phyloP scores from a whole-genome alignment of 2,888 invertebrate genomes.

The Habroteleia sp. region DNA sequence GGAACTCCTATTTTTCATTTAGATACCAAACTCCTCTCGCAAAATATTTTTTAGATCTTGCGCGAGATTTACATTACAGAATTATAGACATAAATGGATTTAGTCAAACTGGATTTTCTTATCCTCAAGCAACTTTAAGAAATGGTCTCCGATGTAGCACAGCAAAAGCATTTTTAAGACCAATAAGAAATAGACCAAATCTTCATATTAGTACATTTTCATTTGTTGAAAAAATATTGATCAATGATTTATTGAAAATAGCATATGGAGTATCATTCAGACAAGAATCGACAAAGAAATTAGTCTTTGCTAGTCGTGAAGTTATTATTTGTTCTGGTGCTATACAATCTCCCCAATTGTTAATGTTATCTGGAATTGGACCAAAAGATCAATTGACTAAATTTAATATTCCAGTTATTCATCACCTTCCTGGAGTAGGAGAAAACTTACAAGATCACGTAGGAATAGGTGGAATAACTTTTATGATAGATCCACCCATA shows the following conservation, averaged over 20 bases:
- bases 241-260: conserved; percentile 83
- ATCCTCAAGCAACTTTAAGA: conserved; percentile 89
- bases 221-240: conserved; percentile 86
- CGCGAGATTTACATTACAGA: conserved; percentile 86
- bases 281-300: conserved; percentile 82
- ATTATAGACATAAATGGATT: conserved; percentile 89
- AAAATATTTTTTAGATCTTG: conserved; percentile 87
- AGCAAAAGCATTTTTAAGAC: conserved; percentile 90
- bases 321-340: conserved; percentile 90
- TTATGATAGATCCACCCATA: conserved; percentile 85
- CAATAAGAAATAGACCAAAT: conserved; percentile 86
- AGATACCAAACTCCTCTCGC: conserved; percentile 87
- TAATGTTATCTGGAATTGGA: conserved; percentile 93
- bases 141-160: conserved; percentile 91
- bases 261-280: conserved; percentile 87
- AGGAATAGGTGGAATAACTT: conserved; percentile 88
- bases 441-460: conserved; percentile 92
- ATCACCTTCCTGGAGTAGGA: conserved; percentile 88
- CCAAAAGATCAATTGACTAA: conserved; percentile 85
- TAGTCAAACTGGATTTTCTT: conserved; percentile 89
- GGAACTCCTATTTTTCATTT: conserved; percentile 33
- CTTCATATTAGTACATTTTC: conserved; percentile 88
- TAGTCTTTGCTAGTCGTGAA: conserved; percentile 85
- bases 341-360: conserved; percentile 90
- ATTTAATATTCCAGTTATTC: conserved; percentile 84